Evolutionary conservation across 2,797 vertebrate genomes (phyloP).

Genomic region (Cynopterus sphinx): DNA sequence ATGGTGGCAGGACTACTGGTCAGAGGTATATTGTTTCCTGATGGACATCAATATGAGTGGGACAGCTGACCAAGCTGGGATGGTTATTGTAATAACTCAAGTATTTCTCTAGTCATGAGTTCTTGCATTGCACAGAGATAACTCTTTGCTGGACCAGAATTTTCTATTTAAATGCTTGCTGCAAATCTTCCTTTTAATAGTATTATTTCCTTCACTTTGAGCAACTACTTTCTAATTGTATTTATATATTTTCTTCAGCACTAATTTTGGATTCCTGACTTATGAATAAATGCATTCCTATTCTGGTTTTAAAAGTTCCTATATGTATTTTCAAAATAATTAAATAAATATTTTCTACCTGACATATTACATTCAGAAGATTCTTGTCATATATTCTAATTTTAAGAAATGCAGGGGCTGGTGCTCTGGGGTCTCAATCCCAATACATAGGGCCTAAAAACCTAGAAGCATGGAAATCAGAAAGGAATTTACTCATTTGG

Average conservation of each 20-base stretch:
- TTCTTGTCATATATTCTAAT: not conserved
- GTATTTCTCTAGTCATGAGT: not conserved
- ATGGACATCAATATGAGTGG: not conserved
- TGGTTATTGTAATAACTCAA: not conserved
- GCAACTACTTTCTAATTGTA: not conserved
- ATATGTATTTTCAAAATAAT: not conserved
- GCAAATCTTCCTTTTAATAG: not conserved
- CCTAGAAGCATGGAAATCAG: not conserved
- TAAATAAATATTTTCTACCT: not conserved
- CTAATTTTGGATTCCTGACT: not conserved
- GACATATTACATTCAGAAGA: not conserved
- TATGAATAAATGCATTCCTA: not conserved
- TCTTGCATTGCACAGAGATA: not conserved
- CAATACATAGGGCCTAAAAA: not conserved
- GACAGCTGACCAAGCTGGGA: not conserved
- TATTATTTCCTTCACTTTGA: not conserved
- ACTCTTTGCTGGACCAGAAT: not conserved
- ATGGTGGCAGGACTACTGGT: accelerated
- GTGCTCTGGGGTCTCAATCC: not conserved
- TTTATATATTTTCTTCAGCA: not conserved
- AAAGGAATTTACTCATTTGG: not conserved
- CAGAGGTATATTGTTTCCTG: not conserved
- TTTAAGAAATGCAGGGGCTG: not conserved
- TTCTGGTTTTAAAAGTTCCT: not conserved
- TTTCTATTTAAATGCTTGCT: not conserved